Conservation (phyloP, 2,797 vertebrate species). For the Babyrousa celebensis region DNA sequence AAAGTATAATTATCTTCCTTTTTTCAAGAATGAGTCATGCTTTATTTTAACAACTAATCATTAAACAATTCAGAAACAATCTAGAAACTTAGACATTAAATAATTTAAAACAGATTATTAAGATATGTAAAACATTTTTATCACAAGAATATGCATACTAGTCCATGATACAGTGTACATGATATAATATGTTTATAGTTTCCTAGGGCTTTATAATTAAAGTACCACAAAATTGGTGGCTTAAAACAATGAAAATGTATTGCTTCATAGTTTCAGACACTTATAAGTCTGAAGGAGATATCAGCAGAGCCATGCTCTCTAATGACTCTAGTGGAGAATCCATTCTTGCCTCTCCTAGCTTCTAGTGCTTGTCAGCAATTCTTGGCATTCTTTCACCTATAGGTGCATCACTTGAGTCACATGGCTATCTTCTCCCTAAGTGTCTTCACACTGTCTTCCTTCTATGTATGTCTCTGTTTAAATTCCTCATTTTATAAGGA, state of each 20-base stretch:
- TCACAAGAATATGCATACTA: neutral
- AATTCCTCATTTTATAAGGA: neutral
- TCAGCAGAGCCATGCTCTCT: neutral
- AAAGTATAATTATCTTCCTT: neutral
- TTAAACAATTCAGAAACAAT: neutral
- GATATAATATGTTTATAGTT: neutral
- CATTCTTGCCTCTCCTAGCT: neutral
- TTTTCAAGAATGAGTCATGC: neutral
- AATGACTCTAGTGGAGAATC: neutral
- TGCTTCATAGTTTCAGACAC: neutral
- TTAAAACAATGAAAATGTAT: neutral
- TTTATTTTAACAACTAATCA: constrained; percentile 6
- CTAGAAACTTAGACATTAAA: neutral
- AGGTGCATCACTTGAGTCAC: too few species aligned
- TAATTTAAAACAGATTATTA: constrained; percentile 19
- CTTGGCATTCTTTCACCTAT: neutral
- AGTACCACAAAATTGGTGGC: neutral
- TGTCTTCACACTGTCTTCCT: neutral
- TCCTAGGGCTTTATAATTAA: neutral
- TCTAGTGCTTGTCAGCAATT: neutral
- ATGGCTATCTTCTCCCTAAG: neutral
- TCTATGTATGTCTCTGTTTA: neutral
- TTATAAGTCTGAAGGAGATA: neutral
- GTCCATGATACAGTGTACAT: neutral
- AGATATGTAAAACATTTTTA: neutral